Conservation (phyloP, 2,113 vertebrate species). For the Ceyx margarethae region DNA sequence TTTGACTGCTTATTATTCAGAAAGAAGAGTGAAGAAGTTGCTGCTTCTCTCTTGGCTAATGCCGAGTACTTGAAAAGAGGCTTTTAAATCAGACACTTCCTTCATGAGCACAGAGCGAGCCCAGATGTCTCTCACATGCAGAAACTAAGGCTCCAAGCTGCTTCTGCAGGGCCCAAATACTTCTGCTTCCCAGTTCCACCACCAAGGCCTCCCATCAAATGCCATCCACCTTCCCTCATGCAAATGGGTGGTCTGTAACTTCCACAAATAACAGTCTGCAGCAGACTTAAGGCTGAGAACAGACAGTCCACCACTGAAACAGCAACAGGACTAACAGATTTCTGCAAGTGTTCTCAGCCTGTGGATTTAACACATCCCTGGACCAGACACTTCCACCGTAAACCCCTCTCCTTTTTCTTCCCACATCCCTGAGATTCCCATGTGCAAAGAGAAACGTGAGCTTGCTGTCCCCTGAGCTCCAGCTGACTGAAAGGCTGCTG, state of each 20-base stretch:
- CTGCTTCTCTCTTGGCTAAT: background rate
- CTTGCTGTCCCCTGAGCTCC: background rate
- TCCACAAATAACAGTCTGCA: background rate
- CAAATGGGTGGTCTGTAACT: background rate
- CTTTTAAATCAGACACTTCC: background rate
- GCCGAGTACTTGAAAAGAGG: background rate
- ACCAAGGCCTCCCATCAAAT: background rate
- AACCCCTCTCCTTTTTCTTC: background rate
- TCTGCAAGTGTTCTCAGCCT: background rate
- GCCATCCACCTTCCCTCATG: background rate
- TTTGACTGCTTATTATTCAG: background rate
- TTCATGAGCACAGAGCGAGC: background rate
- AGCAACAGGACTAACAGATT: background rate
- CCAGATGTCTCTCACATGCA: background rate
- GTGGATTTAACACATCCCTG: background rate
- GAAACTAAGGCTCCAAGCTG: background rate
- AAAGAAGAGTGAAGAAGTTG: background rate
- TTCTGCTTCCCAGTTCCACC: background rate
- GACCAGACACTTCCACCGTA: background rate
- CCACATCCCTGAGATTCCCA: background rate
- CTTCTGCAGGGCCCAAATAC: background rate
- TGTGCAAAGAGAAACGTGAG: background rate
- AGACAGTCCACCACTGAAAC: background rate
- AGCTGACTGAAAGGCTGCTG: background rate
- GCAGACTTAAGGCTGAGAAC: background rate